A percentile compares a stretch with the other conserved stretches of the same genome.
These are phyloP conservation scores for chimpanzee (Pan troglodytes) DNA, from an alignment of 2,113 vertebrate species.

Conservation along the genomic window NHGRI_mPanTro3-v2.1_pri NC_086016.1:22730501-22731000, in stretches of 20 bases:
- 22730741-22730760: slow-evolving; percentile 95
- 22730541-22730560: not conserved
- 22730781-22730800: slow-evolving; percentile 92
- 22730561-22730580: not conserved
- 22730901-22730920: not conserved
- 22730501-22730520: not conserved
- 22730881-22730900: not conserved
- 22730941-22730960: not conserved
- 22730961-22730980: not conserved
- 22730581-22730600: not conserved
- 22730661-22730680: rapidly evolving
- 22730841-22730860: slow-evolving; percentile 68
- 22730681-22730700: slow-evolving; percentile 71
- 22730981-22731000: not conserved
- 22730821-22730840: slow-evolving; percentile 90
- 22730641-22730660: too few species aligned
- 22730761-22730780: slow-evolving; percentile 95
- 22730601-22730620: not conserved
- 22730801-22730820: slow-evolving; percentile 83
- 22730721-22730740: slow-evolving; percentile 91
- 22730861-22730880: not conserved
- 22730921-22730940: not conserved
- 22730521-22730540: not conserved
- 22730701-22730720: slow-evolving; percentile 89
- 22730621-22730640: not conserved